These are phyloP conservation scores for Cerceris rybyensis DNA, from an alignment of 2,888 invertebrate genomes.

Conservation along the genomic window DNA sequence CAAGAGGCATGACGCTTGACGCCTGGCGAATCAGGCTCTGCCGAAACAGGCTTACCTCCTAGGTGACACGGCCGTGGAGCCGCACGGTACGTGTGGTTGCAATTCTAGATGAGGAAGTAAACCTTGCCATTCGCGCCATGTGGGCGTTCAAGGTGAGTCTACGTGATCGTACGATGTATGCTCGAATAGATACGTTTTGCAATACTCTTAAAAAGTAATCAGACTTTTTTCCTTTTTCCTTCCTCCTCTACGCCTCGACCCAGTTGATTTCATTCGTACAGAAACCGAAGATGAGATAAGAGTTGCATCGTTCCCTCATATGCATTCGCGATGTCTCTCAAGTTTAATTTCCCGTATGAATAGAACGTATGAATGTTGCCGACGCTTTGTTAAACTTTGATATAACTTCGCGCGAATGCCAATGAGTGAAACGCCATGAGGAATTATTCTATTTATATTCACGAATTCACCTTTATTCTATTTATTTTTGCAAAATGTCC, in stretches of 20 bases:
- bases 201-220: slow-evolving; percentile 22
- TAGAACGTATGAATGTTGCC: neutral
- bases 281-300: too few species aligned
- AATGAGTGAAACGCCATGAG: too few species aligned
- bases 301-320: neutral
- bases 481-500: too few species aligned
- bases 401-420: neutral
- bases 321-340: neutral
- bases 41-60: too few species aligned
- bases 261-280: too few species aligned
- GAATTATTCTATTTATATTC: too few species aligned
- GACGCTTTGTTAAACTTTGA: slow-evolving; percentile 3
- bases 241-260: neutral
- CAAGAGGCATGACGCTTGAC: too few species aligned
- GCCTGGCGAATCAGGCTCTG: too few species aligned
- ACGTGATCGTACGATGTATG: slow-evolving; percentile 38
- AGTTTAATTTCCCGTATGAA: neutral
- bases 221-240: neutral
- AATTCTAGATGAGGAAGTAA: slow-evolving; percentile 56
- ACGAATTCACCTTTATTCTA: too few species aligned
- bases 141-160: slow-evolving; percentile 55
- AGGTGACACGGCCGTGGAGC: too few species aligned
- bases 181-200: slow-evolving; percentile 40
- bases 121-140: slow-evolving; percentile 52
- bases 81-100: slow-evolving; percentile 41